These are phyloP conservation scores for Cerastoderma edule DNA, from an alignment of 2,888 invertebrate species.

Conservation along the genomic window DNA sequence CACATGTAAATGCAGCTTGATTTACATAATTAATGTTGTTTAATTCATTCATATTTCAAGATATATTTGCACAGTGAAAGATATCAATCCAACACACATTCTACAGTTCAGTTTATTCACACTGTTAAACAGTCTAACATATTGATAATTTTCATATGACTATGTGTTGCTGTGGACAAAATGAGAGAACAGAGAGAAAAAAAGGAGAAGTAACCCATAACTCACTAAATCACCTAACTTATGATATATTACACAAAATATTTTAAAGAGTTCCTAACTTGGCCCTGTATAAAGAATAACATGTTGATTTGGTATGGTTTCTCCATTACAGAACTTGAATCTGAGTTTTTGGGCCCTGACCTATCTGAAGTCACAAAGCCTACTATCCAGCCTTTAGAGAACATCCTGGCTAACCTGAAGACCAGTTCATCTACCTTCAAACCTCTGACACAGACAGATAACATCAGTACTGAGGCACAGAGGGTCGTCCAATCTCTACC, in stretches of 20 bases:
- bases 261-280: conserved; percentile 1
- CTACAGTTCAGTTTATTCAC: no score
- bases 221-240: neutral
- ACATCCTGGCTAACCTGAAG: conserved; percentile 80
- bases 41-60: no score
- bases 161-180: no score
- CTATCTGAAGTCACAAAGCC: conserved; percentile 40
- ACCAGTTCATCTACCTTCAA: conserved; percentile 72
- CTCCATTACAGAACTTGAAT: conserved; percentile 72
- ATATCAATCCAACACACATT: no score
- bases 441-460: conserved; percentile 60
- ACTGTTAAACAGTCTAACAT: no score
- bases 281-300: neutral
- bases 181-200: no score
- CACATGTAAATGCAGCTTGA: no score
- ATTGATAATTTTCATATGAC: no score
- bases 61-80: no score
- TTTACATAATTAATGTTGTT: no score
- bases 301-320: neutral
- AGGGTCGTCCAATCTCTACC: conserved; percentile 81
- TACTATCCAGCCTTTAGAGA: conserved; percentile 78
- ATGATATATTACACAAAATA: neutral
- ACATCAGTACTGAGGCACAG: conserved; percentile 79
- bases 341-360: conserved; percentile 70
- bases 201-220: no score